Conservation (phyloP, 1,140 invertebrate genomes). For the Laupala kohalensis region DNA sequence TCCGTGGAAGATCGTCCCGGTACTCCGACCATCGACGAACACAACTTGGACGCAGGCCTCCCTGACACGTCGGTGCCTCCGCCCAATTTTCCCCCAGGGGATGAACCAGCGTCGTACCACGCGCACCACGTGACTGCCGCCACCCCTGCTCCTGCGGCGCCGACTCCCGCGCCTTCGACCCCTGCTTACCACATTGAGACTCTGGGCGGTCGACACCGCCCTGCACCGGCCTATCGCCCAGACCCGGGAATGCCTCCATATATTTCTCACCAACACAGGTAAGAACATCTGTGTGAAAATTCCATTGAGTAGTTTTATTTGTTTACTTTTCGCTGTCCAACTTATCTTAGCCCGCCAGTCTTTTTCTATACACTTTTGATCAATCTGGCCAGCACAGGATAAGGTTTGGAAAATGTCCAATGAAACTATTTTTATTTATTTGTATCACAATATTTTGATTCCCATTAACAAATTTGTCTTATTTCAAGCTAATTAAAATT, state of each 20-base stretch:
- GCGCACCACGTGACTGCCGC: background rate
- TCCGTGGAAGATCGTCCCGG: slow-evolving; percentile 47
- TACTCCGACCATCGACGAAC: slow-evolving; percentile 53
- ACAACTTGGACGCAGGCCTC: slow-evolving; percentile 10
- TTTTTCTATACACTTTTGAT: no score
- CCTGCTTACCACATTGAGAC: background rate
- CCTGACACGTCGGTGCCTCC: slow-evolving; percentile 18
- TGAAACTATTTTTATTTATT: no score
- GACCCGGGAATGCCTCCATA: background rate
- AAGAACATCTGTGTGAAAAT: background rate
- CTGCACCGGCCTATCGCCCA: background rate
- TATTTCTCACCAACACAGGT: background rate
- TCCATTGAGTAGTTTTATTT: no score
- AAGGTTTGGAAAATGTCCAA: background rate
- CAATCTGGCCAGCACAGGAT: no score
- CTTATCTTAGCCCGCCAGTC: no score
- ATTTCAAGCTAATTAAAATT: no score
- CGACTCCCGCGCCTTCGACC: background rate
- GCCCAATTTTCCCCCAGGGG: slow-evolving; percentile 12
- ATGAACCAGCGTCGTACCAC: slow-evolving; percentile 1
- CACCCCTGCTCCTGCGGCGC: background rate
- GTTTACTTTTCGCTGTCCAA: no score
- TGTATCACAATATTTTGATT: no score
- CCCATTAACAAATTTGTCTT: no score
- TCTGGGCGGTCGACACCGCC: background rate